Evolutionary conservation across 2,888 invertebrate species (phyloP).

Genomic region (Dynastes hyllus): DNA sequence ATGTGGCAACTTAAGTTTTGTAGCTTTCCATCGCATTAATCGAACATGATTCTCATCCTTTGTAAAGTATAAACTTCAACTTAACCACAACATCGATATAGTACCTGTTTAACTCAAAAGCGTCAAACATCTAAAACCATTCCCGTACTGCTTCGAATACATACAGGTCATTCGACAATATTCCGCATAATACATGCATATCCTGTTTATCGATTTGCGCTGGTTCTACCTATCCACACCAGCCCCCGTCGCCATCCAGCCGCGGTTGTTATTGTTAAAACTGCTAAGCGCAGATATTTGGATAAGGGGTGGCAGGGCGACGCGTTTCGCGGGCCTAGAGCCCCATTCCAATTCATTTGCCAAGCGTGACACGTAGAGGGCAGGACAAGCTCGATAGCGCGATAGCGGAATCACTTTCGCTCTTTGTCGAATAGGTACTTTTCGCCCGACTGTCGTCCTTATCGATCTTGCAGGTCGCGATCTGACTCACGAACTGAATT

Average conservation of each 20-base stretch:
- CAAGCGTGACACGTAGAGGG: constrained; percentile 37
- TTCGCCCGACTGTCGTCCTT: constrained; percentile 24
- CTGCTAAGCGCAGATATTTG: constrained; percentile 43
- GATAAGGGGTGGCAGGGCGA: background rate
- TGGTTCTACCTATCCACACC: constrained; percentile 20
- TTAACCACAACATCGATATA: background rate
- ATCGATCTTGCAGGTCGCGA: constrained; percentile 33
- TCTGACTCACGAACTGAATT: constrained; percentile 25
- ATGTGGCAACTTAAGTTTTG: no score
- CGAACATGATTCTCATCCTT: no score
- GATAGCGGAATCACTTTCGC: constrained; percentile 36
- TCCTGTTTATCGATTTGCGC: constrained; percentile 23
- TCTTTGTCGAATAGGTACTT: background rate
- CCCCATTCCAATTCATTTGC: constrained; percentile 43
- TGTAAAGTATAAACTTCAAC: no score
- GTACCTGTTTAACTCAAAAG: no score
- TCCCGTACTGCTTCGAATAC: background rate
- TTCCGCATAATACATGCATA: constrained; percentile 7
- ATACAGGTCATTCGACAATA: constrained; percentile 6
- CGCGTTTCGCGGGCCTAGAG: constrained; percentile 32
- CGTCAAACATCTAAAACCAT: no score
- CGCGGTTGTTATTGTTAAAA: constrained; percentile 29
- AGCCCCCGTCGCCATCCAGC: background rate
- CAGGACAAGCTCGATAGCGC: constrained; percentile 23
- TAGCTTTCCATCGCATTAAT: no score